Base-by-base conservation (phyloP, 2,888 invertebrate species). In the Nomada flava region DNA sequence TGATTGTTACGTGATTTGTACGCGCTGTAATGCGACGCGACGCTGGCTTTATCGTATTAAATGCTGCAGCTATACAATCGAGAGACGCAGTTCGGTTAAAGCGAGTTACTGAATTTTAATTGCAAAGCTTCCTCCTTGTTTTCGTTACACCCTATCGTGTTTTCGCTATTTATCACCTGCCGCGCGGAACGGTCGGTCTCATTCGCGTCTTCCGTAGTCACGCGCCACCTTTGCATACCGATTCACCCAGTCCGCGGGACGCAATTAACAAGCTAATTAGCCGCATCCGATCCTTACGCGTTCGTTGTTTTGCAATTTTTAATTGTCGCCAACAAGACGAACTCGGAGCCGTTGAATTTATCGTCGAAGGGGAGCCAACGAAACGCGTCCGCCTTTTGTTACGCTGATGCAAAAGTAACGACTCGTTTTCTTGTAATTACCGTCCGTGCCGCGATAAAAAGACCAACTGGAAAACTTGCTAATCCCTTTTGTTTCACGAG, bases 41-140 rank as follows among this genome's bases (percentile, higher is more conserved):
- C 36, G 5, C 36, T 9, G 53, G 52, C 65, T 79, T 68, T 63
- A 79, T 76, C 75, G 63, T 23, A 59, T 76, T 79, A 68, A 79
- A 59, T 50, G 26, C 18, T 20, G 42, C 11, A 29, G 50, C 59
- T 13, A 67, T 13, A 67, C 65, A 67, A 77, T 71, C 71, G 72
- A 67, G 55, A 50, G 26, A 70, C 20, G 59, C 44, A 60, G 42
- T 76, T 55, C 53, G 53, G 70, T n/a, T 55, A 65, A 71, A 36
- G 60, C 53, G 70, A 79, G 77, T 79, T 79, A 76, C 77, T 79
- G 79, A 79, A 79, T 79, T 79, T 79, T 77, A 71, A 76, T 77
- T 79, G 77, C 77, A 26, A 76, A 77, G 64, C 70, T 76, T 65
- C n/a, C 29, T 26, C 65, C 57, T 74, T 74, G 74, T 59, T 74